Percentiles rank a stretch among this genome's conserved stretches.
Evolutionary conservation across 2,797 vertebrate genomes (phyloP).

Genomic region (Chelon labrosus): DNA sequence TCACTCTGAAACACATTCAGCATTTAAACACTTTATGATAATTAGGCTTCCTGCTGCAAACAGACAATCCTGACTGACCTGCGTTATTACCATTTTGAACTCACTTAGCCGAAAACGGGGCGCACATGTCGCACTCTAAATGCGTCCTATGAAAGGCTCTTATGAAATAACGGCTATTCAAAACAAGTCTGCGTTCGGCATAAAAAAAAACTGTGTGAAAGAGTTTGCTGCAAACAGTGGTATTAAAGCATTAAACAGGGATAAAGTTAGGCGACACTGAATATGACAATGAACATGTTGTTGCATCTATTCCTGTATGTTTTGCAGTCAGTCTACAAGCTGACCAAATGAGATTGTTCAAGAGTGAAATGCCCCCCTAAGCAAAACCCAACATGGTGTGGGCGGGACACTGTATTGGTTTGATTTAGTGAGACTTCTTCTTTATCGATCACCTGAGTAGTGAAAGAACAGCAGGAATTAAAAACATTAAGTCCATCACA

Average conservation of each 20-base stretch:
- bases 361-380: background rate
- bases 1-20: slow-evolving; percentile 57
- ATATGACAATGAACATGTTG: too few relatives aligned
- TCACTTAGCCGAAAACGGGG: slow-evolving; percentile 34
- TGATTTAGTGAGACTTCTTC: slow-evolving; percentile 2
- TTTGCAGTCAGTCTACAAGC: too few relatives aligned
- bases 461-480: slow-evolving; percentile 9
- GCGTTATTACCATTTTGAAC: slow-evolving; percentile 45
- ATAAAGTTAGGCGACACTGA: too few relatives aligned
- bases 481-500: slow-evolving; percentile 1
- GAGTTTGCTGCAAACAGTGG: background rate
- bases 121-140: slow-evolving; percentile 24
- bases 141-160: slow-evolving; percentile 21
- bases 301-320: too few relatives aligned
- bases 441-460: background rate
- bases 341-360: background rate
- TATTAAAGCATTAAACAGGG: slow-evolving; percentile 3
- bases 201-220: background rate
- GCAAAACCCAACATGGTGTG: background rate
- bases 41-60: slow-evolving; percentile 48
- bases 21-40: slow-evolving; percentile 66
- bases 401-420: background rate
- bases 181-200: background rate
- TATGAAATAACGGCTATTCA: slow-evolving; percentile 12
- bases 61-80: slow-evolving; percentile 41